Base-by-base conservation (phyloP, 2,888 invertebrate species). In the Cerastis leucographa region DNA sequence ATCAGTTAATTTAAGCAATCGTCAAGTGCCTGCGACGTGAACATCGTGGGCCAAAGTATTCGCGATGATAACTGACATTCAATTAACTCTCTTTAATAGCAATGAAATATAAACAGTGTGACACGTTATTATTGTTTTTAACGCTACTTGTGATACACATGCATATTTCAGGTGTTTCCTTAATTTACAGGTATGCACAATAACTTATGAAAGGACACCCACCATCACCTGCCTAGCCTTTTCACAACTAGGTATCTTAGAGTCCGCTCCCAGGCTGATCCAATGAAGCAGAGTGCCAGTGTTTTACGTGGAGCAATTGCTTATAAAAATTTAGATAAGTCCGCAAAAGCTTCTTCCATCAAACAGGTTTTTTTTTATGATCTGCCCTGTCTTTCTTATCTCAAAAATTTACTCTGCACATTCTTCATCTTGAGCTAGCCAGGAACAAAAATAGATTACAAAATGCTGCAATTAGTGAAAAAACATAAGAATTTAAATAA, bases 1-100 rank as follows among this genome's bases (percentile, higher is more conserved):
- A 25, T 25, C 7, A 12, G 25, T 7, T 7, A 14, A 49, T 70
- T 71, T 46, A 17, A 69, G 11, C 19, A 14, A 46, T 46, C 0
- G 19, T 12, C 0, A 54, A 49, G 9, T 56, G 1, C 17, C 69
- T 62, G 68, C 71, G 29, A 64, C 72, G 70, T 59, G n/a, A 51
- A 40, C 1, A 8, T 19, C 51, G 22, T 17, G 66, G 72, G 81
- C 85, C 85, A 83, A 83, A 75, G 7, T 75, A 80, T 69, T 82
- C 74, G 88, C 88, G 84, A 86, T 35, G 11, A 74, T 79, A 91
- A 92, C 89, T 88, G 68, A 88, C 71, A 82, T 66, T 56, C 66
- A 46, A 87, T 65, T 76, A 80, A 83, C 88, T 85, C 81, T 89
- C 61, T 72, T 49, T 80, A 80, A 71, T 67, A 67, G 68, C 49